phyloP scores from a whole-genome alignment of 2,113 vertebrate species.

The Blennius ocellaris region DNA sequence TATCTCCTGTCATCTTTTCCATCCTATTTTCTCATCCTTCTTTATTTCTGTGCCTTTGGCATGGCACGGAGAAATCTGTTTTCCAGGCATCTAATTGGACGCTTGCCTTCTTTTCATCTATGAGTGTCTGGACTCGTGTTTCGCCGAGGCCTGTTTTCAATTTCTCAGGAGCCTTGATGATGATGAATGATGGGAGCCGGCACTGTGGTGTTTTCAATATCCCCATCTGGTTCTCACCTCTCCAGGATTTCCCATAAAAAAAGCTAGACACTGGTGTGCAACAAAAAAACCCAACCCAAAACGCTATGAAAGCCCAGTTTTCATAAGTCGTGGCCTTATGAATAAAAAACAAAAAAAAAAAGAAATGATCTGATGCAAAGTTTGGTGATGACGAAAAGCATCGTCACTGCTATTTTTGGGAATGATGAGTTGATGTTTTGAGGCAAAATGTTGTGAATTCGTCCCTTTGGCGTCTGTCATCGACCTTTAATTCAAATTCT shows the following conservation, averaged over 20 bases:
- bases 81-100: constrained; percentile 81
- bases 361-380: constrained; percentile 2
- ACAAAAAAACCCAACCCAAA: constrained; percentile 43
- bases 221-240: constrained; percentile 84
- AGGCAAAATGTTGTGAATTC: constrained; percentile 3
- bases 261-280: constrained; percentile 49
- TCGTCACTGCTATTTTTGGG: constrained; percentile 10
- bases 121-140: constrained; percentile 76
- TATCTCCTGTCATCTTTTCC: constrained; percentile 75
- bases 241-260: constrained; percentile 77
- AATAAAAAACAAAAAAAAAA: neutral
- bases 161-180: constrained; percentile 79
- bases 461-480: constrained; percentile 9
- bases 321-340: constrained; percentile 9
- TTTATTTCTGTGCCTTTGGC: constrained; percentile 59
- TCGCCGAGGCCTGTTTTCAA: constrained; percentile 80
- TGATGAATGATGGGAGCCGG: constrained; percentile 80
- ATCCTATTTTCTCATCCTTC: constrained; percentile 52
- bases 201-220: constrained; percentile 74
- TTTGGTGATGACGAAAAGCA: constrained; percentile 30
- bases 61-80: constrained; percentile 72
- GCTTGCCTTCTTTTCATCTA: constrained; percentile 77
- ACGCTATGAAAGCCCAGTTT: constrained; percentile 24
- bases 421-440: constrained; percentile 32
- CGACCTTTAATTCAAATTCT: constrained; percentile 21